A percentile compares a stretch with the other conserved stretches of the same genome.
phyloP scores from a whole-genome alignment of 2,113 vertebrate species.

The Hippopotamus amphibius region DNA sequence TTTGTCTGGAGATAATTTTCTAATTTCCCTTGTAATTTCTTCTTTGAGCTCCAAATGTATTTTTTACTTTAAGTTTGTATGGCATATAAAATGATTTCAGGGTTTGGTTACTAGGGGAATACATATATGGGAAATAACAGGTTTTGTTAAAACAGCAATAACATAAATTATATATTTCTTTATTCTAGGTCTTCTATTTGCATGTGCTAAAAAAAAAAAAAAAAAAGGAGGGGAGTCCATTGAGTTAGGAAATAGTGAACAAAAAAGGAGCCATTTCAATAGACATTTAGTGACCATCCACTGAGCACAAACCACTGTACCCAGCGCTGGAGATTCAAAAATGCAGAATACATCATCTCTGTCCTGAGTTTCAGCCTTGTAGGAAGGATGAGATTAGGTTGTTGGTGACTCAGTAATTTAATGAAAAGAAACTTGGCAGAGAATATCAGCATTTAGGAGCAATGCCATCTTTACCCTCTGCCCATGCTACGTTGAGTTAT shows the following conservation, averaged over 20 bases:
- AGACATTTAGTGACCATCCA: neutral
- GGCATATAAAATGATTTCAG: constrained; percentile 35
- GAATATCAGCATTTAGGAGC: constrained; percentile 45
- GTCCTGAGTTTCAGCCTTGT: neutral
- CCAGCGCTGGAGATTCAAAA: neutral
- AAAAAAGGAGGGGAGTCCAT: neutral
- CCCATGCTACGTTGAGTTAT: neutral
- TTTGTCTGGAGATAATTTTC: neutral
- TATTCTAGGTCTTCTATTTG: constrained; percentile 4
- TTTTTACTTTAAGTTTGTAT: constrained; percentile 37
- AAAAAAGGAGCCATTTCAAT: neutral
- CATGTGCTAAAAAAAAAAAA: neutral
- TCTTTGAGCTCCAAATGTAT: neutral
- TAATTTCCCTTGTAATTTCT: neutral
- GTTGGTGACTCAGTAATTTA: constrained; percentile 4
- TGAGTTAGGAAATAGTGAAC: neutral
- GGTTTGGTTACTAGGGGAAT: neutral
- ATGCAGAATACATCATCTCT: neutral
- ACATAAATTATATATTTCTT: neutral
- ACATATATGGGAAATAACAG: neutral
- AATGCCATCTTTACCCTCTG: neutral
- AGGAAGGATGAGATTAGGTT: neutral
- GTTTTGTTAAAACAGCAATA: neutral
- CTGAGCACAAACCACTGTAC: neutral
- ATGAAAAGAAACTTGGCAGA: neutral